Conservation (phyloP, 2,888 invertebrate genomes). For the Peribatodes rhomboidaria region DNA sequence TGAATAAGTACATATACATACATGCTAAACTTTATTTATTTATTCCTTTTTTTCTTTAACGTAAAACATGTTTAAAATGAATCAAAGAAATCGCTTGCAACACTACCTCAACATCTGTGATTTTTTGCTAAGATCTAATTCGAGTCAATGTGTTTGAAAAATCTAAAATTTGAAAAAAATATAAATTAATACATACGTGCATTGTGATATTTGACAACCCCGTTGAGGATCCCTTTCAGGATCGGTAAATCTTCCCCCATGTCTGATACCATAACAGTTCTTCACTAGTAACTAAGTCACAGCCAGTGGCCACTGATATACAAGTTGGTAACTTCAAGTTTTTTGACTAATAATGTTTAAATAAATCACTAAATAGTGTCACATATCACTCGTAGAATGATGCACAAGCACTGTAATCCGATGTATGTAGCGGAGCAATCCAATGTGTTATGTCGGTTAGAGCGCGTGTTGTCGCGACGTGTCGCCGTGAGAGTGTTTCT, state of each 20-base stretch:
- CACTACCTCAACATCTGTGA: neutral
- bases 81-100: slow-evolving; percentile 8
- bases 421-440: slow-evolving; percentile 59
- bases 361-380: slow-evolving; percentile 69
- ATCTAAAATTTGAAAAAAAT: slow-evolving; percentile 19
- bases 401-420: slow-evolving; percentile 83
- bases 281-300: slow-evolving; percentile 82
- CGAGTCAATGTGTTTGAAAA: neutral
- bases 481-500: slow-evolving; percentile 68
- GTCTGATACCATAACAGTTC: slow-evolving; percentile 84
- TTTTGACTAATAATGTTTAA: slow-evolving; percentile 64
- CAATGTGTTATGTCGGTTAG: slow-evolving; percentile 62
- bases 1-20: too few relatives aligned
- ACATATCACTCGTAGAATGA: slow-evolving; percentile 68
- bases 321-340: slow-evolving; percentile 77
- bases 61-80: too few relatives aligned
- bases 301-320: slow-evolving; percentile 82
- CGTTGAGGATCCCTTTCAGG: slow-evolving; percentile 95
- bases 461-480: slow-evolving; percentile 59
- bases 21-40: too few relatives aligned
- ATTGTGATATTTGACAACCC: slow-evolving; percentile 96
- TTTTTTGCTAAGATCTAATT: neutral
- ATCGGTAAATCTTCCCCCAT: slow-evolving; percentile 97
- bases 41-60: too few relatives aligned
- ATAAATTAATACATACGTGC: slow-evolving; percentile 92